A percentile compares a stretch with the other conserved stretches of the same genome.
Evolutionary conservation across 2,797 vertebrate species (phyloP).

Genomic region (Oreonectes daqikongensis): DNA sequence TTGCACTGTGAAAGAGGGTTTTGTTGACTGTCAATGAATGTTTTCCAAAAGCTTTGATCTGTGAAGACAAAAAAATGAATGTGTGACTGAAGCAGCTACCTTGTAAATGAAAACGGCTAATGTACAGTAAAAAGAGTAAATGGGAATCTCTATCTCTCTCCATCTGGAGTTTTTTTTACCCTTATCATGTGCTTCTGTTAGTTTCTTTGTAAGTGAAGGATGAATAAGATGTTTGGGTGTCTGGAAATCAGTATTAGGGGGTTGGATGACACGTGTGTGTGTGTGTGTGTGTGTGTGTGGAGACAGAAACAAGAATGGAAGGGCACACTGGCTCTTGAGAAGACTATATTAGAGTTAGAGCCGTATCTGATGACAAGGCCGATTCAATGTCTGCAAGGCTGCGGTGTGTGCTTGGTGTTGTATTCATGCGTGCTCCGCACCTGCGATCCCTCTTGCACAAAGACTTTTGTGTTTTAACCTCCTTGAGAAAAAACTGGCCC

Average conservation of each 20-base stretch:
- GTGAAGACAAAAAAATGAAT: constrained; percentile 13
- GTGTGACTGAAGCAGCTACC: constrained; percentile 24
- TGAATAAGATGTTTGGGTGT: neutral
- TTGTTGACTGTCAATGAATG: constrained; percentile 23
- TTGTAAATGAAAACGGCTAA: constrained; percentile 2
- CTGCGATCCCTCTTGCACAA: constrained; percentile 35
- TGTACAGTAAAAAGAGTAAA: too few species aligned
- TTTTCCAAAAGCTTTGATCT: constrained; percentile 36
- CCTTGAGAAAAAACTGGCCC: constrained; percentile 4
- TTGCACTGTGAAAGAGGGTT: constrained; percentile 42
- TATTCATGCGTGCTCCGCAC: neutral
- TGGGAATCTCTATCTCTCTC: neutral
- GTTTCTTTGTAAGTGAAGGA: constrained; percentile 4
- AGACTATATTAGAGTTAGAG: constrained; percentile 3
- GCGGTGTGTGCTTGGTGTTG: constrained; percentile 9
- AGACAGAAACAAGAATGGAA: constrained; percentile 9
- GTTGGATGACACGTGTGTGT: neutral
- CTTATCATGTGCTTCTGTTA: constrained; percentile 5
- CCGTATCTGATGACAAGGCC: constrained; percentile 19
- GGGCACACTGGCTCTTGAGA: neutral
- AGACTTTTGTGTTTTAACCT: constrained; percentile 43
- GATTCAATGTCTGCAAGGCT: constrained; percentile 24
- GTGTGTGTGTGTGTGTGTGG: neutral
- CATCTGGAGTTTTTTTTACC: neutral
- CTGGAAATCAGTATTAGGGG: neutral